Percentiles rank a stretch among this genome's conserved stretches.
Conservation (phyloP, 2,113 vertebrate genomes). For the Pseudorectes ferrugineus region DNA sequence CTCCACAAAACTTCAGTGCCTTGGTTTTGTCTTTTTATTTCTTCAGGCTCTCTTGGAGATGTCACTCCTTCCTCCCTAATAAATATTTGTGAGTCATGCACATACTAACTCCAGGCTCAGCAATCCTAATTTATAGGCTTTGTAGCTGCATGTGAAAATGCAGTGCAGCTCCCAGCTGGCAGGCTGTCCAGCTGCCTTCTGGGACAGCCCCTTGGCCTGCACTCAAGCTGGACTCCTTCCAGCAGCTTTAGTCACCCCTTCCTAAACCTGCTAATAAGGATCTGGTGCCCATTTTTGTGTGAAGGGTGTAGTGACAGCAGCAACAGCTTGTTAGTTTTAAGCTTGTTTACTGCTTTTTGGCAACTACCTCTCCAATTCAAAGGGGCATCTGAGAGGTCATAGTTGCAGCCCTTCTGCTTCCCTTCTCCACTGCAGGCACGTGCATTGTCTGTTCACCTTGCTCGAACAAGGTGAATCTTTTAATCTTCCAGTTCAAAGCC, state of each 20-base stretch:
- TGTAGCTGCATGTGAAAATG: neutral
- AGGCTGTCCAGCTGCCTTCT: neutral
- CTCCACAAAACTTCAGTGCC: neutral
- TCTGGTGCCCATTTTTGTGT: neutral
- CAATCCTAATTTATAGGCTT: neutral
- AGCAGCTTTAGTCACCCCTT: conserved; percentile 22
- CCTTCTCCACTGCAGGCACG: neutral
- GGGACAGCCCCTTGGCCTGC: neutral
- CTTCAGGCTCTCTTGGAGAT: neutral
- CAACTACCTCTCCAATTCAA: neutral
- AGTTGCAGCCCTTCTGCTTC: neutral
- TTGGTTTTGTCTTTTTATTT: neutral
- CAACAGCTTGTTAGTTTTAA: neutral
- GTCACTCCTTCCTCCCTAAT: neutral
- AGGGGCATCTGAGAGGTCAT: neutral
- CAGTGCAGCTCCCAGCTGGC: conserved; percentile 21
- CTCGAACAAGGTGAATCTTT: neutral
- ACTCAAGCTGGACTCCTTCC: neutral
- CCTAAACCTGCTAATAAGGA: conserved; percentile 34
- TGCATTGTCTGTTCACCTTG: neutral
- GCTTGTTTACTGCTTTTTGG: neutral
- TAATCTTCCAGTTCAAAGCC: neutral
- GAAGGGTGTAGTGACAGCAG: neutral
- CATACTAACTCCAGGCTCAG: neutral
- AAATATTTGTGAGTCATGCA: neutral